phyloP scores from a whole-genome alignment of 1,140 invertebrate genomes.

The Odontomachus brunneus region DNA sequence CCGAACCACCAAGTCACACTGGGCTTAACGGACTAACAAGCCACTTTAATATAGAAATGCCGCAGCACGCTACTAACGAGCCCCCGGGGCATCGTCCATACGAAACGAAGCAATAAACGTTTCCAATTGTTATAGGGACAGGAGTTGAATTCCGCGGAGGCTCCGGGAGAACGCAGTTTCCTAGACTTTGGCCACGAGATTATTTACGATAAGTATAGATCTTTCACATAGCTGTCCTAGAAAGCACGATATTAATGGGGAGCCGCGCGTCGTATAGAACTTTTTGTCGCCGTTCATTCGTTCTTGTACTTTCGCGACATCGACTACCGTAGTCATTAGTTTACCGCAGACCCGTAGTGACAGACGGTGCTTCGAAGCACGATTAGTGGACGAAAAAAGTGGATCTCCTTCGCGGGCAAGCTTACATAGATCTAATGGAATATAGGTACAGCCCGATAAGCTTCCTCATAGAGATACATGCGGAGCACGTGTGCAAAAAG shows the following conservation, averaged over 20 bases:
- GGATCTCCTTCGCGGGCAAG: too few relatives aligned
- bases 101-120: constrained; percentile 67
- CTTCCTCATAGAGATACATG: too few relatives aligned
- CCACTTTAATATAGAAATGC: constrained; percentile 59
- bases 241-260: not conserved
- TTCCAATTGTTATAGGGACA: constrained; percentile 63
- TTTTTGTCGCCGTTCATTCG: not conserved
- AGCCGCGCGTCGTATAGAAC: not conserved
- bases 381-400: not conserved
- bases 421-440: too few relatives aligned
- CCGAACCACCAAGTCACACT: constrained; percentile 41
- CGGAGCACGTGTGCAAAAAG: too few relatives aligned
- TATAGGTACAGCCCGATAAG: too few relatives aligned
- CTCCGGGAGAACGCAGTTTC: not conserved
- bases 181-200: constrained; percentile 24
- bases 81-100: constrained; percentile 43
- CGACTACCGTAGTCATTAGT: not conserved
- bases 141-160: constrained; percentile 28
- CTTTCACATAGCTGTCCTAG: not conserved
- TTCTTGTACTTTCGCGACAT: not conserved
- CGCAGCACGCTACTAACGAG: constrained; percentile 60
- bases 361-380: not conserved
- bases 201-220: constrained; percentile 46
- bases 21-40: constrained; percentile 58
- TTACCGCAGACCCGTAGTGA: not conserved